Percentiles rank a stretch among this genome's conserved stretches.
These are phyloP conservation scores for Apis florea DNA, from an alignment of 1,140 invertebrate genomes.

Conservation along the genomic window DNA sequence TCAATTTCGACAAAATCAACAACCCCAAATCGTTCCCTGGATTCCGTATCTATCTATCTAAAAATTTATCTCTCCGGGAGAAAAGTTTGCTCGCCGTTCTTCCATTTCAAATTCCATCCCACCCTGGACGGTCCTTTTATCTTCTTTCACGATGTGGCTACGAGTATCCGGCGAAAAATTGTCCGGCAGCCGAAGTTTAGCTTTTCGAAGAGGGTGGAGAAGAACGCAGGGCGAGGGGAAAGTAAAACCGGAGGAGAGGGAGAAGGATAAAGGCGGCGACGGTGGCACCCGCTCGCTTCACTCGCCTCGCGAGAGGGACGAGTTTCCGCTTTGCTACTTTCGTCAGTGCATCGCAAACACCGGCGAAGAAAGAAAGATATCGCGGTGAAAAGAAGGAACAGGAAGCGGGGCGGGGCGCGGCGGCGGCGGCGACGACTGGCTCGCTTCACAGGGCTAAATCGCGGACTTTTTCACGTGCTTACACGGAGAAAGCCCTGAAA, in stretches of 20 bases:
- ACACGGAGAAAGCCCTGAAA: slow-evolving; percentile 78
- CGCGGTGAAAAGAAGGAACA: slow-evolving; percentile 45
- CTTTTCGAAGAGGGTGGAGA: slow-evolving; percentile 22
- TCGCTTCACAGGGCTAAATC: slow-evolving; percentile 72
- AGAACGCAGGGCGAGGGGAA: slow-evolving; percentile 49
- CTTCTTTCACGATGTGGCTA: neutral
- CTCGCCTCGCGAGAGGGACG: slow-evolving; percentile 40
- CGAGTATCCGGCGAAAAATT: neutral
- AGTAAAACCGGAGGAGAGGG: slow-evolving; percentile 53
- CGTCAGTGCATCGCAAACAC: slow-evolving; percentile 62
- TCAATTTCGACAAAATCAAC: too few relatives aligned
- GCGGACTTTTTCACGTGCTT: slow-evolving; percentile 75
- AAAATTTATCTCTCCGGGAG: too few relatives aligned
- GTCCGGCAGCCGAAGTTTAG: slow-evolving; percentile 24
- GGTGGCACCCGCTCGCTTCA: neutral
- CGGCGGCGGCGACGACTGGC: slow-evolving; percentile 44
- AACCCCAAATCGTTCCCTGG: too few relatives aligned
- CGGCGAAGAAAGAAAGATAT: slow-evolving; percentile 56
- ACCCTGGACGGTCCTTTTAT: neutral
- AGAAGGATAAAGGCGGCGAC: slow-evolving; percentile 36
- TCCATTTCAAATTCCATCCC: neutral
- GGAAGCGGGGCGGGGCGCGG: slow-evolving; percentile 45
- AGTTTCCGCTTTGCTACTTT: slow-evolving; percentile 75
- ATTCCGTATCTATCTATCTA: too few relatives aligned
- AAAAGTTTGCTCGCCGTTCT: neutral